Evolutionary conservation across 2,113 vertebrate genomes (phyloP).

Genomic region (Engystomops pustulosus): DNA sequence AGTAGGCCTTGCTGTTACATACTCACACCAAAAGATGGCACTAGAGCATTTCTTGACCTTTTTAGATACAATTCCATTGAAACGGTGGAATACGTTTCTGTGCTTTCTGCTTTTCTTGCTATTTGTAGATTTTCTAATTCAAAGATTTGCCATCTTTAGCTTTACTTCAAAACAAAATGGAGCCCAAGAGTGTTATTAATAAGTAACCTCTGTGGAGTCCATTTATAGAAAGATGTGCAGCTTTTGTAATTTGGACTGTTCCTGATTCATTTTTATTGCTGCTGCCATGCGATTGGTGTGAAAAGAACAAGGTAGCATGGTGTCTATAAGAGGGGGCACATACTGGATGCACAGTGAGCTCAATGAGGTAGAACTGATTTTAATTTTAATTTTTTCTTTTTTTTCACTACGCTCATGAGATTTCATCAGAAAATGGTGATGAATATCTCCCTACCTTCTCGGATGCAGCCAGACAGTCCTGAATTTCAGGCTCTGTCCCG

Average conservation of each 20-base stretch:
- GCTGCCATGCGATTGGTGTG: not conserved
- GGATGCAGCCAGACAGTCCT: too few species aligned
- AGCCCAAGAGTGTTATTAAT: constrained; percentile 55
- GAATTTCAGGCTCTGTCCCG: too few species aligned
- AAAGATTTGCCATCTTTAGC: constrained; percentile 57
- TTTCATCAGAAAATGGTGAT: too few species aligned
- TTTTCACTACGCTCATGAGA: too few species aligned
- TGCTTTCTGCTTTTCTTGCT: constrained; percentile 49
- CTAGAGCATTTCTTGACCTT: constrained; percentile 11
- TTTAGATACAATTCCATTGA: not conserved
- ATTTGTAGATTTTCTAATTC: constrained; percentile 48
- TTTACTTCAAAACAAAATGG: constrained; percentile 57
- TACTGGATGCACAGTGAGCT: too few species aligned
- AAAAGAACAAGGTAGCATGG: not conserved
- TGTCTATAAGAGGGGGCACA: not conserved
- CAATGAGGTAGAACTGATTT: too few species aligned
- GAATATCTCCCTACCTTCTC: too few species aligned
- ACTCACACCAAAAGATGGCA: constrained; percentile 37
- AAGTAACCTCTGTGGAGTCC: constrained; percentile 46
- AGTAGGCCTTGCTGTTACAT: not conserved
- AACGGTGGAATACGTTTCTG: constrained; percentile 5
- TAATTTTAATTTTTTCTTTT: too few species aligned
- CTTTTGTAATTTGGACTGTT: not conserved
- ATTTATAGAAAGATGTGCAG: constrained; percentile 39
- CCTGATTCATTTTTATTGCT: constrained; percentile 31